phyloP scores from a whole-genome alignment of 1,140 invertebrate species.

The Leptonema lineaticorne region DNA sequence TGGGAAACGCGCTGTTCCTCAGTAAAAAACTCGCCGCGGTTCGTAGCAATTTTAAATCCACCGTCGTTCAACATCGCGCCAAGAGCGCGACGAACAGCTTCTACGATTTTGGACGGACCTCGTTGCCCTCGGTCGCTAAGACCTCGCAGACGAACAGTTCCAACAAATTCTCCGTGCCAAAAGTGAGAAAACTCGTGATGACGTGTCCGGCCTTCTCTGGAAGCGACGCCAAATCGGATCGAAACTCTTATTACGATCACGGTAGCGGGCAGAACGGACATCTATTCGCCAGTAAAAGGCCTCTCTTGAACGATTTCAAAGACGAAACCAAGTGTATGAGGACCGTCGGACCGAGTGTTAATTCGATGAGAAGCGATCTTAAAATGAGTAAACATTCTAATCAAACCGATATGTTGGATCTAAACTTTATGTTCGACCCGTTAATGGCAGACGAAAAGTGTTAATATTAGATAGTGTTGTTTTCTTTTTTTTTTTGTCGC shows the following conservation, averaged over 20 bases:
- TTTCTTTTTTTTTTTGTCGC: neutral
- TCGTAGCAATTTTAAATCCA: slow-evolving; percentile 52
- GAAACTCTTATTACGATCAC: slow-evolving; percentile 41
- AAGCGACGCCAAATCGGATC: slow-evolving; percentile 41
- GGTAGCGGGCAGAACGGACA: slow-evolving; percentile 48
- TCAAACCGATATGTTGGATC: slow-evolving; percentile 46
- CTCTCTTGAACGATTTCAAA: slow-evolving; percentile 37
- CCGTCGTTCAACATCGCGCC: slow-evolving; percentile 44
- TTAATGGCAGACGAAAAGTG: slow-evolving; percentile 55
- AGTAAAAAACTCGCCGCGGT: slow-evolving; percentile 52
- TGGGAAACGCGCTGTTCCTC: slow-evolving; percentile 50
- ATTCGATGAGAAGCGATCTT: slow-evolving; percentile 35
- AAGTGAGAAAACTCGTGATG: slow-evolving; percentile 53
- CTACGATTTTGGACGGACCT: neutral
- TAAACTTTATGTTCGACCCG: slow-evolving; percentile 52
- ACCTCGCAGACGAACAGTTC: slow-evolving; percentile 41
- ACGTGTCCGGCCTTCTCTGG: slow-evolving; percentile 46
- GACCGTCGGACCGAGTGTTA: slow-evolving; percentile 35
- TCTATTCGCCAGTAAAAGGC: slow-evolving; percentile 35
- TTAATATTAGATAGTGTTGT: slow-evolving; percentile 39
- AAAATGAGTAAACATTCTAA: slow-evolving; percentile 46
- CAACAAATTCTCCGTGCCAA: slow-evolving; percentile 50
- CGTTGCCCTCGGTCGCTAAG: neutral
- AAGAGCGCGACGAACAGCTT: neutral
- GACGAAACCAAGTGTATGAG: slow-evolving; percentile 36